Conservation (phyloP, 2,888 invertebrate species). For the Scaptomyza reducta region DNA sequence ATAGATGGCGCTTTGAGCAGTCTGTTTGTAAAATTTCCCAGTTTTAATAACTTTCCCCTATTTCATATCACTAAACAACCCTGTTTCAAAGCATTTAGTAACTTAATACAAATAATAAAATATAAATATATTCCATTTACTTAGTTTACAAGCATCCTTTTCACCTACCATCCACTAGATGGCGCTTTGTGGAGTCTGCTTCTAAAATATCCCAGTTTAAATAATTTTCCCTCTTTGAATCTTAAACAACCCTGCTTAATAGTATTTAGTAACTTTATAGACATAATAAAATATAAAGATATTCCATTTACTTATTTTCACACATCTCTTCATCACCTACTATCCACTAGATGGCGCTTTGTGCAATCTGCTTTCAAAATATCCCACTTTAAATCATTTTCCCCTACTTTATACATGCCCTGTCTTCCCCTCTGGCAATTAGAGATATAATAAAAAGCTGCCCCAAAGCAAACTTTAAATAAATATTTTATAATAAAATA, state of each 20-base stretch:
- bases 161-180: not conserved
- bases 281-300: not conserved
- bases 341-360: too few species aligned
- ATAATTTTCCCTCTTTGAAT: not conserved
- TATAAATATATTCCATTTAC: not conserved
- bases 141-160: slow-evolving; percentile 19
- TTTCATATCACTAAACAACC: not conserved
- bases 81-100: not conserved
- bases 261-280: not conserved
- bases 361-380: too few species aligned
- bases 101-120: not conserved
- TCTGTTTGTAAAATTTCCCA: too few species aligned
- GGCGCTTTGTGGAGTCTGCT: too few species aligned
- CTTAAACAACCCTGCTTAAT: too few species aligned
- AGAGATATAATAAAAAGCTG: too few species aligned
- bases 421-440: too few species aligned
- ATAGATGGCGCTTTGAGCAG: too few species aligned
- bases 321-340: slow-evolving; percentile 18
- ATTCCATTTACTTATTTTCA: not conserved
- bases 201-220: too few species aligned
- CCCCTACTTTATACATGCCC: not conserved
- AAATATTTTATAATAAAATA: too few species aligned
- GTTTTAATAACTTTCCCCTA: not conserved
- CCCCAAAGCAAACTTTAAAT: not conserved
- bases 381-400: too few species aligned